phyloP scores from a whole-genome alignment of 2,797 vertebrate genomes.

The Decapterus maruadsi region DNA sequence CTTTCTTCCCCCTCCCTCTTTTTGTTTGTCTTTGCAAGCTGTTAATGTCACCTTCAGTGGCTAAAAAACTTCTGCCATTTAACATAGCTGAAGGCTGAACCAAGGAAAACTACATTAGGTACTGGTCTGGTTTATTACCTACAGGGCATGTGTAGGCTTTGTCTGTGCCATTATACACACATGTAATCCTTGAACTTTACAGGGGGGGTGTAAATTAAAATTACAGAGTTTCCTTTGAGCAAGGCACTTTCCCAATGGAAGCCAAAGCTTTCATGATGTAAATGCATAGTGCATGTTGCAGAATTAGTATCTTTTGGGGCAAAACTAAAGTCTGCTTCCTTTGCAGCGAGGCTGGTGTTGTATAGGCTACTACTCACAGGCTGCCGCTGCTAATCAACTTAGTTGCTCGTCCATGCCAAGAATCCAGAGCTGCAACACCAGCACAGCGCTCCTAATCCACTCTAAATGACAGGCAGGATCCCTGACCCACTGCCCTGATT shows the following conservation, averaged over 20 bases:
- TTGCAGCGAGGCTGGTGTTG: background rate
- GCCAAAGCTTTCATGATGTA: slow-evolving; percentile 4
- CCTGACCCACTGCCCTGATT: slow-evolving; percentile 79
- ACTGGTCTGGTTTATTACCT: slow-evolving; percentile 30
- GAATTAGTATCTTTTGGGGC: slow-evolving; percentile 5
- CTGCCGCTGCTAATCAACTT: slow-evolving; percentile 59
- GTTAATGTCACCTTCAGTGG: slow-evolving; percentile 57
- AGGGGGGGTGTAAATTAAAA: slow-evolving; percentile 13
- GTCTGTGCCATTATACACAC: slow-evolving; percentile 12
- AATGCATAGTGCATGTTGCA: background rate
- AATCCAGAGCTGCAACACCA: slow-evolving; percentile 53
- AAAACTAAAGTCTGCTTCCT: slow-evolving; percentile 28
- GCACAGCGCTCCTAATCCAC: slow-evolving; percentile 67
- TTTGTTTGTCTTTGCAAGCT: slow-evolving; percentile 57
- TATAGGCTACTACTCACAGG: slow-evolving; percentile 29
- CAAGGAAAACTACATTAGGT: background rate
- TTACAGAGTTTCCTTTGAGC: slow-evolving; percentile 36
- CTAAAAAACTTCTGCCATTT: slow-evolving; percentile 24
- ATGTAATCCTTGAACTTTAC: slow-evolving; percentile 23
- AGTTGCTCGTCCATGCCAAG: slow-evolving; percentile 47
- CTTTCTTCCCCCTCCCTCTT: slow-evolving; percentile 11
- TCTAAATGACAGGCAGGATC: slow-evolving; percentile 63
- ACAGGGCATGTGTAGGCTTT: slow-evolving; percentile 10
- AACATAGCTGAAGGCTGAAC: slow-evolving; percentile 35
- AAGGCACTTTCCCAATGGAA: slow-evolving; percentile 2